Evolutionary conservation across 2,113 vertebrate species (phyloP).

Genomic region (Takifugu bimaculatus): DNA sequence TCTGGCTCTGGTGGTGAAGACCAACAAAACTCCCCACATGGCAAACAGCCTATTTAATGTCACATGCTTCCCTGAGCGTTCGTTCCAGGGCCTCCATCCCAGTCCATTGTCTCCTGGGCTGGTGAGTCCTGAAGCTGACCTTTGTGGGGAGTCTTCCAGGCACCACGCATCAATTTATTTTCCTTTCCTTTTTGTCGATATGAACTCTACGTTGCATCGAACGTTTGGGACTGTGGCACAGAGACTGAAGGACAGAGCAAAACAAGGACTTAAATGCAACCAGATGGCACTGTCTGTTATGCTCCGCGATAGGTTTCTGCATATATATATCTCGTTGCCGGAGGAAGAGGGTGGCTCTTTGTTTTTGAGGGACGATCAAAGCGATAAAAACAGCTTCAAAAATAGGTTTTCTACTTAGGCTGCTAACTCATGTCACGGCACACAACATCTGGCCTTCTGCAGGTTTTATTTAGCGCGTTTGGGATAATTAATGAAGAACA

Average conservation of each 20-base stretch:
- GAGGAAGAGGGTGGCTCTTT: slow-evolving; percentile 32
- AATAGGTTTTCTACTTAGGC: slow-evolving; percentile 28
- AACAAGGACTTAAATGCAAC: slow-evolving; percentile 62
- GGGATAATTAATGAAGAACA: slow-evolving; percentile 34
- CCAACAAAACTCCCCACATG: slow-evolving; percentile 29
- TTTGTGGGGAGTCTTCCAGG: slow-evolving; percentile 67
- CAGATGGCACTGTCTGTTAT: slow-evolving; percentile 61
- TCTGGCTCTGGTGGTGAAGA: slow-evolving; percentile 15
- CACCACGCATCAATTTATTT: slow-evolving; percentile 58
- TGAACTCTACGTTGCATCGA: slow-evolving; percentile 56
- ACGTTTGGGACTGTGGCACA: slow-evolving; percentile 55
- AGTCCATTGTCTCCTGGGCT: slow-evolving; percentile 58
- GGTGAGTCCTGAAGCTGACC: slow-evolving; percentile 55
- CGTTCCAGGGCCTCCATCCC: slow-evolving; percentile 24
- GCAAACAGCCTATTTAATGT: slow-evolving; percentile 21
- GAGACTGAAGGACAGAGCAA: slow-evolving; percentile 63
- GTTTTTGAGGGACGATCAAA: slow-evolving; percentile 31
- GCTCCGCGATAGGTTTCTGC: slow-evolving; percentile 52
- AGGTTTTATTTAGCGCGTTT: slow-evolving; percentile 12
- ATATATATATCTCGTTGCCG: slow-evolving; percentile 42
- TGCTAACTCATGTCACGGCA: slow-evolving; percentile 35
- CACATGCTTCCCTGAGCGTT: slow-evolving; percentile 26
- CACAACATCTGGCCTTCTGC: slow-evolving; percentile 39
- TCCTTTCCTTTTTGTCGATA: slow-evolving; percentile 27
- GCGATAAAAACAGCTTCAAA: slow-evolving; percentile 16